These are phyloP conservation scores for Gnathonemus longibarbis DNA, from an alignment of 2,113 vertebrate species.

Conservation along the genomic window DNA sequence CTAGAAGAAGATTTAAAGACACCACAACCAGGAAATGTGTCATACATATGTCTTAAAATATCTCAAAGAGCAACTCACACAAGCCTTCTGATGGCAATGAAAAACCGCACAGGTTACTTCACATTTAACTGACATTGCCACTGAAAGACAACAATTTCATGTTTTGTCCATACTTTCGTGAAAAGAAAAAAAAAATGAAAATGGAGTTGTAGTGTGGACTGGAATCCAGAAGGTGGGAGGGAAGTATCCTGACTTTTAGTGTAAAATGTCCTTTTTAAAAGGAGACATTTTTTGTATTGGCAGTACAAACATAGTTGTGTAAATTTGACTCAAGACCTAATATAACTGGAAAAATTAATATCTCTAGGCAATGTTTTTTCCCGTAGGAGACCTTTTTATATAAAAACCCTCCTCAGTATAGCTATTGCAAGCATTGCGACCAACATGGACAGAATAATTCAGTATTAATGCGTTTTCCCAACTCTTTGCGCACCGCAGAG, in stretches of 20 bases:
- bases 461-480: neutral
- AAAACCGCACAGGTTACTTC: neutral
- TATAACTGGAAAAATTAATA: neutral
- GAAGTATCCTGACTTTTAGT: neutral
- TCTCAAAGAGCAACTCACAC: neutral
- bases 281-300: neutral
- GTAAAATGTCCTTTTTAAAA: neutral
- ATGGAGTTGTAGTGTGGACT: neutral
- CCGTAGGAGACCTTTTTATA: neutral
- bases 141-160: neutral
- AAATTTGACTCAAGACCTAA: neutral
- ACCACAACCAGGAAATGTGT: constrained; percentile 27
- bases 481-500: neutral
- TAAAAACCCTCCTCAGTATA: neutral
- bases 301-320: neutral
- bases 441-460: neutral
- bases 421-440: neutral
- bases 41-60: neutral
- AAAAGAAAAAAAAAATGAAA: neutral
- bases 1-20: constrained; percentile 1
- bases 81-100: neutral
- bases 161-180: neutral
- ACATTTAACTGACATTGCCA: neutral
- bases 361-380: neutral
- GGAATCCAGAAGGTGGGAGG: neutral